These are phyloP conservation scores for Drosophila acutilabella DNA, from an alignment of 2,888 invertebrate genomes.

Conservation along the genomic window DNA sequence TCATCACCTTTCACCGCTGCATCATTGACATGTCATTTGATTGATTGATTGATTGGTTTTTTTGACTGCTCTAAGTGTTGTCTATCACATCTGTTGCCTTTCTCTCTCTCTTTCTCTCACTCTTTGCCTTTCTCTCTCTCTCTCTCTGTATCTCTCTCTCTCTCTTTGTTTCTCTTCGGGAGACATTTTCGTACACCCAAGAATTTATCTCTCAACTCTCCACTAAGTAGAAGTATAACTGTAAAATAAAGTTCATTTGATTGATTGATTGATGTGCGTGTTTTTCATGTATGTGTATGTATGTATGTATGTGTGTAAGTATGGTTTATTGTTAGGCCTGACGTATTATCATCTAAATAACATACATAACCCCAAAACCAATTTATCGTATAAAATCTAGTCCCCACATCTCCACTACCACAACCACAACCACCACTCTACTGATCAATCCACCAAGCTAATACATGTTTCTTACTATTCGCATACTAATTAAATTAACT, in stretches of 20 bases:
- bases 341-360: slow-evolving; percentile 30
- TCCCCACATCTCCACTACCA: not conserved
- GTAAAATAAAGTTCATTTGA: slow-evolving; percentile 43
- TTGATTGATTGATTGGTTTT: slow-evolving; percentile 62
- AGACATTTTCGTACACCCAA: slow-evolving; percentile 21
- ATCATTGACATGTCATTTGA: slow-evolving; percentile 21
- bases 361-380: slow-evolving; percentile 1
- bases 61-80: slow-evolving; percentile 49
- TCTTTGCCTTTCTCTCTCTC: slow-evolving; percentile 27
- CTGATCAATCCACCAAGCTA: slow-evolving; percentile 35
- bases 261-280: slow-evolving; percentile 49
- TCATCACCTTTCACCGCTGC: slow-evolving; percentile 44
- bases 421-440: not conserved
- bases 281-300: slow-evolving; percentile 38
- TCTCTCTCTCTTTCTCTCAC: slow-evolving; percentile 45
- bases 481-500: slow-evolving; percentile 34
- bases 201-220: slow-evolving; percentile 27
- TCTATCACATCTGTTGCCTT: slow-evolving; percentile 41
- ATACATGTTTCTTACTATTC: slow-evolving; percentile 35
- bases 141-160: slow-evolving; percentile 25
- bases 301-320: slow-evolving; percentile 41
- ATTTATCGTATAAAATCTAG: slow-evolving; percentile 8
- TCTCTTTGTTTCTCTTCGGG: slow-evolving; percentile 27
- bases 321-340: slow-evolving; percentile 35
- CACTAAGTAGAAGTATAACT: slow-evolving; percentile 29